Evolutionary conservation across 35 echinoderm and acorn worm species (phyloP), one percentile per base, ranked within the genome.

Genomic region (Lytechinus pictus): DNA sequence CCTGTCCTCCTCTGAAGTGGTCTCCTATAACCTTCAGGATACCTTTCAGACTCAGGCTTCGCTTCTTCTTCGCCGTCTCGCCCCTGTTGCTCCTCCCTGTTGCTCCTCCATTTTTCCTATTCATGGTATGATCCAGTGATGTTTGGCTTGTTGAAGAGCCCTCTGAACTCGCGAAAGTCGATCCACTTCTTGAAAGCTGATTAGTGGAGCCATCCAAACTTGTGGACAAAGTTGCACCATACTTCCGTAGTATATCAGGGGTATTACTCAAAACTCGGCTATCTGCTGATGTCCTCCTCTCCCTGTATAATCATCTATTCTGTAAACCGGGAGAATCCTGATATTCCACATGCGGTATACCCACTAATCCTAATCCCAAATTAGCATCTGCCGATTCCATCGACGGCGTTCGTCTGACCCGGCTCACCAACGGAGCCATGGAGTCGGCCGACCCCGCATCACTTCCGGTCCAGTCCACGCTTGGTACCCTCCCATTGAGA

Each of bases 361-460:
- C 92, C 6, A 93, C 53, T 44, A 90, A 54, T 52, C 92, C 92
- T 79, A 79, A n/a, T n/a, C n/a, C n/a, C n/a, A n/a, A 79, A 13
- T 54, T 93, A 10, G 92, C 92, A 57, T 93, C 92, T 55, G 92
- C 92, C 9, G 92, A 93, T 93, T 93, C 92, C 27, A 93, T 93
- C 29, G 92, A 93, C 8, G 54, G 29, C 52, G 92, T 93, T 13
- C 92, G 52, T 9, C 54, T 54, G 52, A 93, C 92, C 92, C 92
- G 10, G 4, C 92, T 54, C 92, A 93, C 53, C 52, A 93, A 24
- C 92, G 92, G 92, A 57, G 92, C 92, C 13, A 53, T 29, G 27
- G 92, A 93, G 92, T 93, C 92, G 54, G 92, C 92, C 53, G 92
- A 93, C 92, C 92, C 92, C 92, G 92, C 92, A 93, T 93, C 92